Base-by-base conservation (phyloP, 2,797 vertebrate species). In the Mormyrus hasselquistii region DNA sequence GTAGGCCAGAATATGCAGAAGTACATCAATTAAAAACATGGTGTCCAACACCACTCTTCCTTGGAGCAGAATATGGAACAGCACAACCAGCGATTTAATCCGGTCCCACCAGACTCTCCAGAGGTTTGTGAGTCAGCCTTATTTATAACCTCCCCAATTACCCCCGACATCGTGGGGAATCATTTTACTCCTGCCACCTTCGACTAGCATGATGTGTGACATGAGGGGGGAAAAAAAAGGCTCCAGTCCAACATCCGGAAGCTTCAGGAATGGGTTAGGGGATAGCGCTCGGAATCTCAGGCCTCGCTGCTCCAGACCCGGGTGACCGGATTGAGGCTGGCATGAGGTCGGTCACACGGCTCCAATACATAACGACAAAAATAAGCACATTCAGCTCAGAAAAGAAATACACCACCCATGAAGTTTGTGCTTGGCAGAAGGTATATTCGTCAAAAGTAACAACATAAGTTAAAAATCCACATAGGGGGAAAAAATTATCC, bases 81-180 rank as follows among this genome's bases (percentile, higher is more conserved):
- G 93, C 91, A 93, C 92, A 95, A 93, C 95, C 95, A 93, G 95
- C 93, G 95, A 96, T 96, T 96, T 96, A 88, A 92, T 89, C 86
- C 88, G 87, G 95, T 95, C 93, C 95, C 95, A 94, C 95, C 95
- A 95, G 89, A 93, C 92, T 94, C 94, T 92, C 94, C 90, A 90
- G 93, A 94, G 93, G 89, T 92, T 93, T 91, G 90, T 91, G 93
- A 93, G 93, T 91, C 91, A 87, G 90, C 90, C 93, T 95, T 96
- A 95, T 96, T 96, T 96, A 95, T 95, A 94, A 93, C 92, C 87
- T 73, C 55, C 90, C 88, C 0, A 12, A 84, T 89, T 89, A 88
- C 57, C 83, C 55, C 22, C 76, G n/a, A 73, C 52, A 38, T 25
- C 47, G 41, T 19, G 19, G 79, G 79, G 41, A 44, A 2, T 59